A percentile compares a stretch with the other conserved stretches of the same genome.
phyloP scores from a whole-genome alignment of 2,113 vertebrate species.

The Haplochromis vanheusdeni region DNA sequence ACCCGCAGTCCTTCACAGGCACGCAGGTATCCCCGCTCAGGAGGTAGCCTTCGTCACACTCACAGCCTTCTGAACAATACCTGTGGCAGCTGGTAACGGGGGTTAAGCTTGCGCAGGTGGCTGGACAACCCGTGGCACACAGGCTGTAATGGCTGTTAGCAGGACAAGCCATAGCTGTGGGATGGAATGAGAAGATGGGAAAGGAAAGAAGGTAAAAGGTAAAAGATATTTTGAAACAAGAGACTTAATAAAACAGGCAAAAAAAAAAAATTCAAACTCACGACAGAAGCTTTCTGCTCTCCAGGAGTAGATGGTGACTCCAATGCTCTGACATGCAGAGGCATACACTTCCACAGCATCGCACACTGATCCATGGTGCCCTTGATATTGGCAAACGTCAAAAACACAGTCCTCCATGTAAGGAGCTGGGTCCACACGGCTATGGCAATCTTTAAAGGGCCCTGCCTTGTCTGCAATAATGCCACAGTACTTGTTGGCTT shows the following conservation, averaged over 20 bases:
- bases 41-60: constrained; percentile 68
- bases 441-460: constrained; percentile 56
- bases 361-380: constrained; percentile 38
- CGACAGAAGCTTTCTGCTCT: constrained; percentile 55
- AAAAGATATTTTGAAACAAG: background rate
- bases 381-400: constrained; percentile 51
- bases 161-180: constrained; percentile 69
- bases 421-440: constrained; percentile 30
- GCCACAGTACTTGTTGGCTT: constrained; percentile 37
- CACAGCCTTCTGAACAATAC: constrained; percentile 69
- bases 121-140: constrained; percentile 56
- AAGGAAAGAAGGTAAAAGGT: background rate
- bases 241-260: background rate
- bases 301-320: constrained; percentile 49
- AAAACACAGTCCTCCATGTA: constrained; percentile 61
- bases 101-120: constrained; percentile 58
- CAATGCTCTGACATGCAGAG: constrained; percentile 50
- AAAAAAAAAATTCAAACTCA: constrained; percentile 34
- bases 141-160: constrained; percentile 73
- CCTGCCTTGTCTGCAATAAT: constrained; percentile 54
- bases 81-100: constrained; percentile 37
- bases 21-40: constrained; percentile 69
- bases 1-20: constrained; percentile 72
- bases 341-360: constrained; percentile 50
- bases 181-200: background rate